Evolutionary conservation across 2,888 invertebrate species (phyloP), one percentile per base, ranked within the genome.

Genomic region (Amitus sp.): DNA sequence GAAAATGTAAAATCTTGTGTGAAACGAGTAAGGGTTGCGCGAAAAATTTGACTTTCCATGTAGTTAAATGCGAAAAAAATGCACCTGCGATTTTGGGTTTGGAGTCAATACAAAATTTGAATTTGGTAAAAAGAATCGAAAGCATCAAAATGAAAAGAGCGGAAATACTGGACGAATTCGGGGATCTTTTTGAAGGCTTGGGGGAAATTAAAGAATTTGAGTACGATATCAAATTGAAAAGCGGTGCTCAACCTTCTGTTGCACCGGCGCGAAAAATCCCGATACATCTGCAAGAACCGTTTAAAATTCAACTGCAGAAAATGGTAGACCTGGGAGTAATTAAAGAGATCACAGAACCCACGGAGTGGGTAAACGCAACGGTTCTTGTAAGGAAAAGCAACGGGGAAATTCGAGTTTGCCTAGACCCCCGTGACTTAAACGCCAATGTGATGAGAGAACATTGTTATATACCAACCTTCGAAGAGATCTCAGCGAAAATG

Each of bases 391-490:
- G 51, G 33, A 70, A 69, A 49, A 58, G 56, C 20, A 48, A 51
- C 51, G 27, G 34, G 47, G 27, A 49, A 33, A 60, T 66, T 37
- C 61, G 65, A 39, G 33, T 66, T 28, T 66, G 66, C 46, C 43
- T 66, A 15, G 67, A 69, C 40, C 65, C 70, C 15, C 48, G 66
- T 47, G 50, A 64, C 18, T 52, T 66, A 27, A 67, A 67, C 49
- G 39, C 56, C 42, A 43, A 62, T n/a, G 17, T 67, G 23, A 50
- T 62, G 15, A 63, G 67, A 48, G 64, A 65, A 54, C 60, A 67
- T 54, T 63, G 63, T 60, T 34, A 60, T 42, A 15, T 67, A 19
- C 66, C 58, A 56, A 15, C 66, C 53, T 17, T 64, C 62, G 64
- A 67, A 4, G 67, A 65, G 37, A 34, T 66, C 1, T 55, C 58